Evolutionary conservation across 2,797 vertebrate genomes (phyloP).

Genomic region (Xenops minutus): DNA sequence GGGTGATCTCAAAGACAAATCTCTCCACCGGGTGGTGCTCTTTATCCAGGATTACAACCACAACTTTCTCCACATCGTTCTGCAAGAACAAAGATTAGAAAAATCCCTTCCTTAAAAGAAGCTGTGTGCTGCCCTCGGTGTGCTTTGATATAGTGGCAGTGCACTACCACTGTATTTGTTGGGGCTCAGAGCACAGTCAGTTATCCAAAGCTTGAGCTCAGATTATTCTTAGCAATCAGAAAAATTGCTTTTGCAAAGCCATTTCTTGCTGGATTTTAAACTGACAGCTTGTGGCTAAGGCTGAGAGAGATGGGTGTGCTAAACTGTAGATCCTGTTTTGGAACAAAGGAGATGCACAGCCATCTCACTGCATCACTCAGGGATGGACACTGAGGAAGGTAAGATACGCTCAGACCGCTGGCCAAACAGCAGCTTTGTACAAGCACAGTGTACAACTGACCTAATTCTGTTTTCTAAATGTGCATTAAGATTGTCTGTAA

Average conservation of each 20-base stretch:
- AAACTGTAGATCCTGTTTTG: not conserved
- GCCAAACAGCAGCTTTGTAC: not conserved
- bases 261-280: not conserved
- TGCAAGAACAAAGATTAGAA: conserved; percentile 56
- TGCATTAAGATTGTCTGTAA: not conserved
- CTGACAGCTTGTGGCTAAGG: not conserved
- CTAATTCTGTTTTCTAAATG: not conserved
- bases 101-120: not conserved
- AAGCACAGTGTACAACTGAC: not conserved
- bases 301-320: not conserved
- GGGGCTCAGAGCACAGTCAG: not conserved
- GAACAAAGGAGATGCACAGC: not conserved
- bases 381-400: not conserved
- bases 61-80: conserved; percentile 98
- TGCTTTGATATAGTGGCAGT: not conserved
- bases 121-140: not conserved
- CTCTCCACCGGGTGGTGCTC: conserved; percentile 97
- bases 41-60: conserved; percentile 97
- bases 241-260: not conserved
- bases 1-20: conserved; percentile 98
- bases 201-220: not conserved
- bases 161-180: not conserved
- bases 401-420: accelerated
- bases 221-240: not conserved
- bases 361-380: not conserved